These are phyloP conservation scores for Aradus depressus DNA, from an alignment of 2,888 invertebrate species.

Conservation along the genomic window DNA sequence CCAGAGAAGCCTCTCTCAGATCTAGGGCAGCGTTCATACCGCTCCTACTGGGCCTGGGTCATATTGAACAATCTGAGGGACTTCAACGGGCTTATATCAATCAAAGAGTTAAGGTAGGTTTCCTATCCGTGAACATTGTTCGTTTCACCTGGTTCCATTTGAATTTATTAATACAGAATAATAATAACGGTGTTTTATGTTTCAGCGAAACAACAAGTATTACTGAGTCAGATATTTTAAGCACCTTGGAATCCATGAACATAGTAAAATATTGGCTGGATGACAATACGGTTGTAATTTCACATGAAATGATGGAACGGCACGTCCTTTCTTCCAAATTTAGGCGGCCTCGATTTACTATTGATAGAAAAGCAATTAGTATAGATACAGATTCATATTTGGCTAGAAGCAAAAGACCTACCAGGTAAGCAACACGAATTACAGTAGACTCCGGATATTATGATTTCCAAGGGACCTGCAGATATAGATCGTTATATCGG, in stretches of 20 bases:
- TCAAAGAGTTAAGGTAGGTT: constrained; percentile 5
- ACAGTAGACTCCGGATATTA: too few relatives aligned
- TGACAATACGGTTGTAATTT: constrained; percentile 91
- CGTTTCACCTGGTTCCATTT: neutral
- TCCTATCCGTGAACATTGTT: neutral
- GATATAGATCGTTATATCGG: too few relatives aligned
- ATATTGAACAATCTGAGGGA: constrained; percentile 80
- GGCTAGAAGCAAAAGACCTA: too few relatives aligned
- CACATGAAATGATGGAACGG: constrained; percentile 87
- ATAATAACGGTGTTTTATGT: constrained; percentile 23
- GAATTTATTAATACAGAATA: neutral
- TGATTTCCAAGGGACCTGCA: too few relatives aligned
- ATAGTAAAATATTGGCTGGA: constrained; percentile 99
- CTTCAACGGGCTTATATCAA: constrained; percentile 45
- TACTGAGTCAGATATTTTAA: constrained; percentile 88
- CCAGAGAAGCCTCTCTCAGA: constrained; percentile 97
- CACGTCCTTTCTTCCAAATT: constrained; percentile 83
- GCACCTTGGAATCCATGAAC: constrained; percentile 89
- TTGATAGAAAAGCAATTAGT: constrained; percentile 70
- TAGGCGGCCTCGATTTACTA: constrained; percentile 74
- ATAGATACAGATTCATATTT: too few relatives aligned
- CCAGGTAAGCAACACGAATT: too few relatives aligned
- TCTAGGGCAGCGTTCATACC: constrained; percentile 86
- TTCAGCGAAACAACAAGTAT: constrained; percentile 85
- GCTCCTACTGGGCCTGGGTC: constrained; percentile 97